Evolutionary conservation across 2,113 vertebrate species (phyloP).

Genomic region (Nerophis lumbriciformis): DNA sequence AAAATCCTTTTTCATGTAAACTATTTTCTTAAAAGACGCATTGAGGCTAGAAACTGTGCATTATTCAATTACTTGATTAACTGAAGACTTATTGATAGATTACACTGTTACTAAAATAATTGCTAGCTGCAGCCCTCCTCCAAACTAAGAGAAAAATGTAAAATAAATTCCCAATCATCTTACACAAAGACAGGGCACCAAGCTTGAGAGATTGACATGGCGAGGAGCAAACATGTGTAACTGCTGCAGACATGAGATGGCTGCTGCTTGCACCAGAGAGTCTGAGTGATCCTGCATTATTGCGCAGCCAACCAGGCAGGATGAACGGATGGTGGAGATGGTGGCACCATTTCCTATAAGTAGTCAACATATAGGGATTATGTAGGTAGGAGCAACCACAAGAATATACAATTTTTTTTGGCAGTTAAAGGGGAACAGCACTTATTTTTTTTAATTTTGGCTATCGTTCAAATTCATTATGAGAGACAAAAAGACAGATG

Average conservation of each 20-base stretch:
- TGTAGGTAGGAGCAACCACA: not conserved
- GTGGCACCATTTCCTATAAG: conserved; percentile 85
- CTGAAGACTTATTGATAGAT: too few relatives aligned
- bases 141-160: not conserved
- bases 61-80: too few relatives aligned
- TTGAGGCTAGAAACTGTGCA: too few relatives aligned
- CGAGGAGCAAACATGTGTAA: conserved; percentile 98
- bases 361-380: too few relatives aligned
- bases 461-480: too few relatives aligned
- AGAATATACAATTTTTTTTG: not conserved
- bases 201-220: conserved; percentile 94
- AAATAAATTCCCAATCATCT: conserved; percentile 18
- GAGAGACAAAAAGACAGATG: too few relatives aligned
- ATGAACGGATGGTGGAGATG: conserved; percentile 96
- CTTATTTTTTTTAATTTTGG: too few relatives aligned
- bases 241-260: conserved; percentile 97
- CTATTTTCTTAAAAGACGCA: too few relatives aligned
- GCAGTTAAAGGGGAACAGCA: too few relatives aligned
- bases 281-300: conserved; percentile 99
- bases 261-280: conserved; percentile 93
- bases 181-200: conserved; percentile 88
- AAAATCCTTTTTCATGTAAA: too few relatives aligned
- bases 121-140: too few relatives aligned
- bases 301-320: conserved; percentile 96
- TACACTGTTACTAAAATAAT: too few relatives aligned